phyloP scores from a whole-genome alignment of 2,888 invertebrate species.

The Drosophila monieri region DNA sequence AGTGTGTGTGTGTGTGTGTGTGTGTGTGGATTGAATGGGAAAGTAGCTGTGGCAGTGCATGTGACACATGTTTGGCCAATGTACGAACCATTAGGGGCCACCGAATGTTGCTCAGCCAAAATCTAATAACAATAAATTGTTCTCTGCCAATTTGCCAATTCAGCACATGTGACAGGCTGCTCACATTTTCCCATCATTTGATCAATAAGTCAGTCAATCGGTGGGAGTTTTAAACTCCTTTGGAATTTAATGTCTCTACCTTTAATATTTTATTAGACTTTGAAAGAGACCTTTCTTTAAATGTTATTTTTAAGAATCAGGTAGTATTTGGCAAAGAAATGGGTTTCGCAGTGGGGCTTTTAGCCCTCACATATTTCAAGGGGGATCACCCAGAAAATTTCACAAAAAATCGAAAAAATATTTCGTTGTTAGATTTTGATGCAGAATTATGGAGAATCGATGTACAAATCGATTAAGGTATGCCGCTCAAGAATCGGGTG shows the following conservation, averaged over 20 bases:
- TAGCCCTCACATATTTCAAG: too few relatives aligned
- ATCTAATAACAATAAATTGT: constrained; percentile 69
- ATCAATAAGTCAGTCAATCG: constrained; percentile 9
- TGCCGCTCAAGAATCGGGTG: too few relatives aligned
- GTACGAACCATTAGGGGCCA: constrained; percentile 25
- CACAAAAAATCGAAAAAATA: too few relatives aligned
- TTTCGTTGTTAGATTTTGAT: too few relatives aligned
- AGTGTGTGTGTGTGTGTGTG: neutral
- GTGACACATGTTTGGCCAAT: constrained; percentile 44
- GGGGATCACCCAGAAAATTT: too few relatives aligned
- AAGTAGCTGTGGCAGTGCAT: constrained; percentile 14
- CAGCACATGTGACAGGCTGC: constrained; percentile 40
- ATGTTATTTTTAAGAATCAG: neutral
- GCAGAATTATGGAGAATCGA: too few relatives aligned
- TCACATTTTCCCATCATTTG: constrained; percentile 21
- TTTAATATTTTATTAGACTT: too few relatives aligned
- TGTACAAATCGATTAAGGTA: too few relatives aligned
- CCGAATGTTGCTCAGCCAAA: constrained; percentile 30
- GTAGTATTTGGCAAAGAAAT: too few relatives aligned
- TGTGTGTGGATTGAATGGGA: constrained; percentile 7
- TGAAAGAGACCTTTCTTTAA: too few relatives aligned
- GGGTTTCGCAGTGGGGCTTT: too few relatives aligned
- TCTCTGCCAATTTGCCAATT: constrained; percentile 52
- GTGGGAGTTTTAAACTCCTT: neutral
- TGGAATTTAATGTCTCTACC: neutral